Conservation (phyloP, 2,888 invertebrate genomes). For the Uloborus plumipes region DNA sequence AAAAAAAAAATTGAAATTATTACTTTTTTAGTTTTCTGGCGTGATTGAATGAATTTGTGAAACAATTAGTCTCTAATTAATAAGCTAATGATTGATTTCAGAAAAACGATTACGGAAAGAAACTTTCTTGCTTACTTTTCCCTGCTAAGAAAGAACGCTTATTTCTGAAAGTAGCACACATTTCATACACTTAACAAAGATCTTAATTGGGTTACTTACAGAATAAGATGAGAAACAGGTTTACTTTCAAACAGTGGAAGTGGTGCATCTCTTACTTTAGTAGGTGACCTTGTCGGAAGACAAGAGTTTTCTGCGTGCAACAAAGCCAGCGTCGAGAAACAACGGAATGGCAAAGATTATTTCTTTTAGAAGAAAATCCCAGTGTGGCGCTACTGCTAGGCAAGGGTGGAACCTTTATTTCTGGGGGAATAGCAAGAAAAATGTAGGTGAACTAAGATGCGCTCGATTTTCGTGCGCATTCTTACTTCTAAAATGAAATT, state of each 20-base stretch:
- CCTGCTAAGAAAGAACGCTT: no score
- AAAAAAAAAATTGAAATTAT: no score
- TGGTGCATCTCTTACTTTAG: slow-evolving; percentile 26
- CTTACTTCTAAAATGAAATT: neutral
- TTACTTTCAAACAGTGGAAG: slow-evolving; percentile 31
- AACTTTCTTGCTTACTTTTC: no score
- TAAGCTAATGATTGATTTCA: no score
- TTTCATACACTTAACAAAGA: neutral
- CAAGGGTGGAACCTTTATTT: slow-evolving; percentile 36
- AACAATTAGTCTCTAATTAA: no score
- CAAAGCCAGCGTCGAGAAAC: slow-evolving; percentile 19
- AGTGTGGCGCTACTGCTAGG: slow-evolving; percentile 23
- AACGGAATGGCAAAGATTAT: slow-evolving; percentile 35
- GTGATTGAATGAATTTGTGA: no score
- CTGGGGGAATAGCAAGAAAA: slow-evolving; percentile 22
- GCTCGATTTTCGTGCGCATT: slow-evolving; percentile 39
- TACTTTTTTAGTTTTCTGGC: no score
- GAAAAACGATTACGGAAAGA: no score
- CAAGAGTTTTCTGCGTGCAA: neutral
- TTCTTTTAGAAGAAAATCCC: slow-evolving; percentile 25
- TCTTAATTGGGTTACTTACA: slow-evolving; percentile 39
- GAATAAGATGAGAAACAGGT: slow-evolving; percentile 54
- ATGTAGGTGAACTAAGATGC: slow-evolving; percentile 58
- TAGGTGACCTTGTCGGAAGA: slow-evolving; percentile 38
- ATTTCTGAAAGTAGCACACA: no score